phyloP scores from a whole-genome alignment of 2,888 invertebrate genomes.

The Leucophenga maculata region DNA sequence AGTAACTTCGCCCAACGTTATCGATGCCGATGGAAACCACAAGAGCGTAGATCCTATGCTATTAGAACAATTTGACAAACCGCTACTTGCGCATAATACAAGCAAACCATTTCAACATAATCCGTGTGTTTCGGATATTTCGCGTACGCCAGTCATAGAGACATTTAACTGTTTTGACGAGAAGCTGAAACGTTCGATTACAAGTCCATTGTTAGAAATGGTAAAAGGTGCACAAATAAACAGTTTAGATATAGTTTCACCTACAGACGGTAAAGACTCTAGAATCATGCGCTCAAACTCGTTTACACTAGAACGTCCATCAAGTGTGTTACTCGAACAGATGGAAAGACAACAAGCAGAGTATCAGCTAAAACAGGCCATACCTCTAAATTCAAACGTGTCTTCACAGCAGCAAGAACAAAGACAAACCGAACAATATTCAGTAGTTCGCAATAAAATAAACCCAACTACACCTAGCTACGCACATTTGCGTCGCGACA shows the following conservation, averaged over 20 bases:
- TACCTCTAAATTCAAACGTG: slow-evolving; percentile 16
- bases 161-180: slow-evolving; percentile 24
- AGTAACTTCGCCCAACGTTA: neutral
- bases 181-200: slow-evolving; percentile 58
- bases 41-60: slow-evolving; percentile 15
- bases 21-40: neutral
- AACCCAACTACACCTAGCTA: slow-evolving; percentile 15
- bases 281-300: slow-evolving; percentile 81
- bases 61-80: slow-evolving; percentile 16
- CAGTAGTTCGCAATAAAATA: slow-evolving; percentile 28
- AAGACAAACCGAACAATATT: slow-evolving; percentile 12
- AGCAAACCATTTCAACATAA: slow-evolving; percentile 36
- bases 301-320: slow-evolving; percentile 84
- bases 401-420: neutral
- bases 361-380: slow-evolving; percentile 1
- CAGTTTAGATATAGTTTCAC: slow-evolving; percentile 24
- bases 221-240: neutral
- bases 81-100: slow-evolving; percentile 32
- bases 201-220: slow-evolving; percentile 57
- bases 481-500: slow-evolving; percentile 58
- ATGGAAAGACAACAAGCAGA: slow-evolving; percentile 48
- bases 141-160: slow-evolving; percentile 5
- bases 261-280: slow-evolving; percentile 31
- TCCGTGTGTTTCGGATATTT: slow-evolving; percentile 30
- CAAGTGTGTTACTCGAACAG: slow-evolving; percentile 77